A percentile compares a stretch with the other conserved stretches of the same genome.
Evolutionary conservation across 2,797 vertebrate species (phyloP).

Genomic region (Microhierax caerulescens): DNA sequence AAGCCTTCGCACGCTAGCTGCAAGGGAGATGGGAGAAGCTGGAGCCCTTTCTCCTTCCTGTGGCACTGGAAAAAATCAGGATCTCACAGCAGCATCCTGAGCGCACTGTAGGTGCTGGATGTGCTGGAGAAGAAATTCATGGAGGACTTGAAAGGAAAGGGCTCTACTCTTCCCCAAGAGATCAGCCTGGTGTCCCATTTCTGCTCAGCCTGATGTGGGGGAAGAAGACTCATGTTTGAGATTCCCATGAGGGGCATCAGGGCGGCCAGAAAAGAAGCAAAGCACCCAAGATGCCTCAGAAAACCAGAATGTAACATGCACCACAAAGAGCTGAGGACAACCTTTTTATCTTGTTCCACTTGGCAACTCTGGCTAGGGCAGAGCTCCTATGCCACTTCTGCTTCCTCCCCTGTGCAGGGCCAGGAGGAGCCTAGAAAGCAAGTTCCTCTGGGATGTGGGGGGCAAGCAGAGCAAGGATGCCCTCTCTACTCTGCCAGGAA

Average conservation of each 20-base stretch:
- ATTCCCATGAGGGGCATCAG: neutral
- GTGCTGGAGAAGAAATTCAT: neutral
- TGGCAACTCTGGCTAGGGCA: neutral
- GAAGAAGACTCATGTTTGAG: neutral
- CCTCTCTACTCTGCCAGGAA: neutral
- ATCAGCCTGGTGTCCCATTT: neutral
- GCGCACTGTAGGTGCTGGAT: neutral
- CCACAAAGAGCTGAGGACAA: neutral
- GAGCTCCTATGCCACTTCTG: neutral
- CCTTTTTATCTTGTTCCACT: neutral
- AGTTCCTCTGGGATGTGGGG: neutral
- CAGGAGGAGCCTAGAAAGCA: neutral
- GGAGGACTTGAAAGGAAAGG: neutral
- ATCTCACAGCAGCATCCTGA: neutral
- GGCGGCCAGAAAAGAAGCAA: neutral
- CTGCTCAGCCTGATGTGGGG: neutral
- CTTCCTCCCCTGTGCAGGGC: neutral
- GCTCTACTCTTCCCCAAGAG: neutral
- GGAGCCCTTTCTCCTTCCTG: neutral
- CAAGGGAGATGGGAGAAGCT: neutral
- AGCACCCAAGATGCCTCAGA: neutral
- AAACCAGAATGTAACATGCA: neutral
- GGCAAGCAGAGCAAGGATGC: neutral
- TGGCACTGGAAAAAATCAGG: neutral
- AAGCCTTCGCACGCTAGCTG: neutral